Base-by-base conservation (phyloP, 2,113 vertebrate genomes). In the Laticauda laticaudata region DNA sequence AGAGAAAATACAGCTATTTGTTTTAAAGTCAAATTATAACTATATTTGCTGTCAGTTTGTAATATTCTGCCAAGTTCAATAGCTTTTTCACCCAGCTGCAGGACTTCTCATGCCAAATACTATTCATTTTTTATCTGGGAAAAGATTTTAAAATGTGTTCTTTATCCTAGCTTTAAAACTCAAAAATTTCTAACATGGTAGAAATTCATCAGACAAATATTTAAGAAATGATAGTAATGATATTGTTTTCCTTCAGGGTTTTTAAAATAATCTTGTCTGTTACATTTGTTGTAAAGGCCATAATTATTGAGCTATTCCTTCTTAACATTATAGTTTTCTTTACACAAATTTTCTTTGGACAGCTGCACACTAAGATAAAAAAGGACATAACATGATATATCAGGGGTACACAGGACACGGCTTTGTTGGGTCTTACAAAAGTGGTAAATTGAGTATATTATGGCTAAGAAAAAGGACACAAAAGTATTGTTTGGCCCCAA, bases 141-240 rank as follows among this genome's bases (percentile, higher is more conserved):
- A 93, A 53, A 95, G 56, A 95, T 93, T 94, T 94, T 95, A 94
- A 91, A 93, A 96, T 90, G 69, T 94, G 94, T 91, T 90, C 95
- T 96, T 95, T 91, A 97, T 96, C 96, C 93, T 96, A 94, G 93
- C 97, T 96, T 97, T 93, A 96, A 96, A 97, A 95, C 54, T 88
- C 92, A 96, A 91, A 95, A 98, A 97, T 95, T 97, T 95, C 89
- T 61, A 93, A 95, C 96, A 97, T 96, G 97, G 96, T 90, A 96
- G 92, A 96, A 97, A 96, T 97, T 97, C 96, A 97, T 97, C 96
- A 96, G 94, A 96, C 97, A 94, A 97, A 97, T 96, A 97, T 96
- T 97, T 97, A 97, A 97, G 94, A 94, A 87, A 81, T 81, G 34
- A 39, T 21, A 21, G 6, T 81, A 81, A 81, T 39, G 75, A 39